phyloP scores from a whole-genome alignment of 2,888 invertebrate species.

The Xanthia togata region DNA sequence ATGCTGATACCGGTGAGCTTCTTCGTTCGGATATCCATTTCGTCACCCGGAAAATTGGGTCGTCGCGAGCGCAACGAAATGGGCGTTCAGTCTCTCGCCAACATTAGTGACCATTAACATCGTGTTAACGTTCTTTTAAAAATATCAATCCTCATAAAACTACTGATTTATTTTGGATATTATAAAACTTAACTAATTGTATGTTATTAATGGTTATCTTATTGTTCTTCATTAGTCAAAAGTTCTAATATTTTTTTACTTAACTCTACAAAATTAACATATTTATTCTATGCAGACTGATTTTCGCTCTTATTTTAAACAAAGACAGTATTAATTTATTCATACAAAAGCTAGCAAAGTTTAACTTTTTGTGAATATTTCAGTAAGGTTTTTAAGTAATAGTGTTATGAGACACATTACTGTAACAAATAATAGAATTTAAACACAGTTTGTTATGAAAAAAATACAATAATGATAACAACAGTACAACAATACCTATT shows the following conservation, averaged over 20 bases:
- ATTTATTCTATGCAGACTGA: neutral
- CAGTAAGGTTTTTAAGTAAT: neutral
- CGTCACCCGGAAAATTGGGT: constrained; percentile 80
- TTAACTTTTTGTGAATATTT: neutral
- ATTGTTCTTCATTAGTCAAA: constrained; percentile 46
- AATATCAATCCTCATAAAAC: constrained; percentile 75
- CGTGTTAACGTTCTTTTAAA: constrained; percentile 81
- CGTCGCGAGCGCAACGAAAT: constrained; percentile 70
- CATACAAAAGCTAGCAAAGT: neutral
- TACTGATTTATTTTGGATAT: constrained; percentile 67
- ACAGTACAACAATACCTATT: neutral
- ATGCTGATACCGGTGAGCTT: constrained; percentile 73
- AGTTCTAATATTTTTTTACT: constrained; percentile 1
- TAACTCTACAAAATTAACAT: neutral
- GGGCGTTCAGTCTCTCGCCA: constrained; percentile 60
- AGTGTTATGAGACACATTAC: neutral
- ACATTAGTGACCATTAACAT: constrained; percentile 85
- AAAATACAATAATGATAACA: constrained; percentile 15
- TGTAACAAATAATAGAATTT: neutral
- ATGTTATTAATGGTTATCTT: constrained; percentile 61
- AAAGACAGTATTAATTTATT: neutral
- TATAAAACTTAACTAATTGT: constrained; percentile 70
- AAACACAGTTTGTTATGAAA: neutral
- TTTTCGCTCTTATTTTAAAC: neutral
- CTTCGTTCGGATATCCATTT: constrained; percentile 74